These are phyloP conservation scores for Amia ocellicauda DNA, from an alignment of 2,113 vertebrate genomes.

Conservation along the genomic window DNA sequence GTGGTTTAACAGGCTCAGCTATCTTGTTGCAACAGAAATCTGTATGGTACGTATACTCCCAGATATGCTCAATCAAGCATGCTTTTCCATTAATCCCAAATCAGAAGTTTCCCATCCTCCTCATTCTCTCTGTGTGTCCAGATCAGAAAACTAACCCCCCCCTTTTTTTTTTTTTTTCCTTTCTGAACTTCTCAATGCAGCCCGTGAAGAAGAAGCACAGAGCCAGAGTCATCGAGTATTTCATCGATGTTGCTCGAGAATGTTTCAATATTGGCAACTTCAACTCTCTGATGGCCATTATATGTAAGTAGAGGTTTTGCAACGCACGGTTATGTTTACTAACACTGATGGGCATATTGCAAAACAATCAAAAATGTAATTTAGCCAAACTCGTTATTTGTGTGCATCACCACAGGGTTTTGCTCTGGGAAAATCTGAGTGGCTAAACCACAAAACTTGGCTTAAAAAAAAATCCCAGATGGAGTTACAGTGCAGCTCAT, in stretches of 20 bases:
- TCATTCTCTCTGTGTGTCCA: background rate
- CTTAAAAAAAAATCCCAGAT: too few relatives aligned
- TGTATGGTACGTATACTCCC: constrained; percentile 77
- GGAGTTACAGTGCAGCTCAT: too few relatives aligned
- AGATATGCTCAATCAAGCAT: background rate
- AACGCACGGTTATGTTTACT: too few relatives aligned
- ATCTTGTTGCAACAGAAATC: constrained; percentile 92
- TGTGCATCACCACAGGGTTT: too few relatives aligned
- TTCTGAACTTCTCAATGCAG: too few relatives aligned
- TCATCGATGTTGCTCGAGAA: constrained; percentile 89
- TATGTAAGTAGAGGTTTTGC: constrained; percentile 77
- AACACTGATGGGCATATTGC: too few relatives aligned
- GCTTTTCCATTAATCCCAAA: background rate
- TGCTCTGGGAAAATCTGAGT: too few relatives aligned
- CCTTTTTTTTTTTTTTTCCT: constrained; percentile 6
- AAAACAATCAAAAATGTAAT: too few relatives aligned
- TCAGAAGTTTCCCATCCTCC: too few relatives aligned
- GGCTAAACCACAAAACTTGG: too few relatives aligned
- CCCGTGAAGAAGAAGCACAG: constrained; percentile 91
- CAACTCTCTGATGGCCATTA: constrained; percentile 96
- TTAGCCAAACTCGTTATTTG: too few relatives aligned
- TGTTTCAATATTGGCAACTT: constrained; percentile 98
- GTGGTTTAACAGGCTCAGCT: constrained; percentile 96
- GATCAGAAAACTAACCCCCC: background rate
- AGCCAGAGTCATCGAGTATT: constrained; percentile 88